phyloP scores from a whole-genome alignment of 2,888 invertebrate genomes.

The Chrysodeixis includens region DNA sequence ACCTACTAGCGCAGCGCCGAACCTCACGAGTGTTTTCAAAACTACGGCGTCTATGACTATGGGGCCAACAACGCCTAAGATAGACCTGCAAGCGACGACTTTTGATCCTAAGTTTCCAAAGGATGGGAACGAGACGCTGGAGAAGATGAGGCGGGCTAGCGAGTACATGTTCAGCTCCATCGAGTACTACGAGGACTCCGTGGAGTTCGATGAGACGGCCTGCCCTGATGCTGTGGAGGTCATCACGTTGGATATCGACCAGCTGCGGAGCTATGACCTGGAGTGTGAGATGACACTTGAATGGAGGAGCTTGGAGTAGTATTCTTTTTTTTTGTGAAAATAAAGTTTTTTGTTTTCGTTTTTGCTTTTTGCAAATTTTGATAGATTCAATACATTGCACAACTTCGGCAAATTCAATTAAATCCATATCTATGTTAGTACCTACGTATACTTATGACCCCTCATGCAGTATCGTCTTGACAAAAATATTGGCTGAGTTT shows the following conservation, averaged over 20 bases:
- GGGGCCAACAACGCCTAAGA: slow-evolving; percentile 20
- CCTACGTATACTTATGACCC: too few relatives aligned
- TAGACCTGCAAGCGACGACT: slow-evolving; percentile 35
- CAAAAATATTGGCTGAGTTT: too few relatives aligned
- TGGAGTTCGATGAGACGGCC: slow-evolving; percentile 58
- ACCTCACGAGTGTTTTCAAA: not conserved
- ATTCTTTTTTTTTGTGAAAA: not conserved
- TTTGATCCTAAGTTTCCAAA: not conserved
- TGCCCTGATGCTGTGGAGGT: slow-evolving; percentile 73
- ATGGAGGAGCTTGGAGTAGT: slow-evolving; percentile 73
- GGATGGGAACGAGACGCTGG: slow-evolving; percentile 39
- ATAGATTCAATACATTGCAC: not conserved
- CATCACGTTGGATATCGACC: slow-evolving; percentile 69
- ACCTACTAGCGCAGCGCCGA: slow-evolving; percentile 5
- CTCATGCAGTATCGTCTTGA: too few relatives aligned
- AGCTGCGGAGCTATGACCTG: slow-evolving; percentile 74
- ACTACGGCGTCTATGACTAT: slow-evolving; percentile 19
- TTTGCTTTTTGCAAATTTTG: not conserved
- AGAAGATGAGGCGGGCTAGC: slow-evolving; percentile 60
- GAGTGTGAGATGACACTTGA: slow-evolving; percentile 72
- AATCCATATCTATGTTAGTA: too few relatives aligned
- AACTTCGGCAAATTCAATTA: too few relatives aligned
- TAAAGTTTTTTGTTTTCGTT: not conserved
- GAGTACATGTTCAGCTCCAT: slow-evolving; percentile 79
- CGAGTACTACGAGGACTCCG: slow-evolving; percentile 78